Evolutionary conservation across 2,113 vertebrate genomes (phyloP), one percentile per base, ranked within the genome.

Genomic region (Lota lota): DNA sequence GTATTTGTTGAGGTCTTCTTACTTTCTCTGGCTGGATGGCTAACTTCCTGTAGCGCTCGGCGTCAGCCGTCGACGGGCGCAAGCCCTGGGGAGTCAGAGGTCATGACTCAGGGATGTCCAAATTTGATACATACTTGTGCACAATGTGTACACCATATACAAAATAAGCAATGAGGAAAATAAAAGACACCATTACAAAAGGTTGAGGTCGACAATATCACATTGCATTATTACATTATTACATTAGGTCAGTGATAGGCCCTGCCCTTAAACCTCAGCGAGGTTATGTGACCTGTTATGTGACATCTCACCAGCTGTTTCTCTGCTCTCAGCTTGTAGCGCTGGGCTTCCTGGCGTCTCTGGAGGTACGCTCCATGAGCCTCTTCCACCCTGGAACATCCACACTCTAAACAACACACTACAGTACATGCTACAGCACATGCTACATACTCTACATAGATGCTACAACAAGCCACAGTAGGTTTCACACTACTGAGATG

Each of bases 261-360:
- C 40, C 40, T 8, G 40, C 40, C 40, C 40, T 33, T 1, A 14
- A 47, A 10, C 40, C 40, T 14, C 6, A 47, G 40, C 8, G 7
- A 47, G 40, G 40, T 47, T 8, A 47, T 47, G 10, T 47, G 40
- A 47, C 40, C 63, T 20, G 33, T 20, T 7, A 17, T 63, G 24
- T 63, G 24, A 36, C 4, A 0, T 63, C 81, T 86, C 75, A 96
- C 95, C 94, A 98, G 85, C 71, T 97, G 95, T 75, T 95, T 95
- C 87, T 98, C 94, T 61, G 94, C 95, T 88, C 96, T 93, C 81
- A 95, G 77, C 77, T 96, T 98, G 88, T 96, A 95, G 73, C 91
- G 92, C 67, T 92, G 91, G 58, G 95, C 95, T 79, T 96, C 94
- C 8, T 88, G 86, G 79, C 87, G 88, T 77, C 95, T 93, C 84